Base-by-base conservation (phyloP, 2,113 vertebrate genomes). In the Heptranchias perlo region DNA sequence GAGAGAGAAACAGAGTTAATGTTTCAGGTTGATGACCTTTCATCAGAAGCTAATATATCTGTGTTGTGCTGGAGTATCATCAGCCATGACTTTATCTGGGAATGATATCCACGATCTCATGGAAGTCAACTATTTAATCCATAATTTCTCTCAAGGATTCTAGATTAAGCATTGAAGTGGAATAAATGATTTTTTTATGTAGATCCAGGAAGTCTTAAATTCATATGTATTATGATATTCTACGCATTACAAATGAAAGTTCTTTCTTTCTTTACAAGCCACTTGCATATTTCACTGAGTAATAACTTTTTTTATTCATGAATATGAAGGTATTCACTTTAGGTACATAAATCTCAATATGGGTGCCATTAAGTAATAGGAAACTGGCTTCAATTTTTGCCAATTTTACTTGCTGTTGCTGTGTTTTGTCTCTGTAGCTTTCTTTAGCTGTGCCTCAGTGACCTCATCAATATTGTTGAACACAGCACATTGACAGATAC, bases 321-420 rank as follows among this genome's bases (percentile, higher is more conserved):
- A 78, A 78, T 78, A 78, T 78, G n/a, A 78, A 39, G n/a, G 35
- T 13, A 39, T 78, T 78, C n/a, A 39, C 13, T 78, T 0, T 39
- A 18, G n/a, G n/a, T 78, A 13, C n/a, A 39, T 39, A 78, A 16
- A 78, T 35, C 35, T 39, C 16, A 7, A 78, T 39, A 18, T 0
- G 3, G 73, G 35, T 78, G 13, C 4, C 73, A 78, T 78, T 73
- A 35, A 31, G 69, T 78, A 78, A 78, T 39, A n/a, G n/a, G 73
- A 39, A 78, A 78, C 73, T 2, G 69, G 39, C 73, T 39, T 78
- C 4, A 78, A n/a, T 8, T 3, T 39, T 39, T 78, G 73, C n/a
- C n/a, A 78, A 78, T 78, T 35, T n/a, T 78, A n/a, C 73, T 78
- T 78, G 73, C n/a, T n/a, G n/a, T n/a, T n/a, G n/a, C n/a, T 78